Evolutionary conservation across 2,888 invertebrate genomes (phyloP).

Genomic region (Amphipyra berbera): DNA sequence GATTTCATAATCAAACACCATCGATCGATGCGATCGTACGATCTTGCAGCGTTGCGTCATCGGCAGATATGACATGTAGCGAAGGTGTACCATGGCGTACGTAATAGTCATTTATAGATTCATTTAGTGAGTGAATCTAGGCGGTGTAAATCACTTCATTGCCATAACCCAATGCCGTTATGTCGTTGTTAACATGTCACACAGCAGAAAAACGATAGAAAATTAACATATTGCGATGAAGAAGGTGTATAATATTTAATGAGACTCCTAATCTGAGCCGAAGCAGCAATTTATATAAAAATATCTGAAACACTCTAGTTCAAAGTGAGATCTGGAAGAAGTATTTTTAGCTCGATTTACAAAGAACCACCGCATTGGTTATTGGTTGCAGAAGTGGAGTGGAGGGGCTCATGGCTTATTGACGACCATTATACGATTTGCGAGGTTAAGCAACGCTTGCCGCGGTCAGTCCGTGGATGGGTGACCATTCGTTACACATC

Average conservation of each 20-base stretch:
- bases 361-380: constrained; percentile 10
- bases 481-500: too few species aligned
- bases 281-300: constrained; percentile 29
- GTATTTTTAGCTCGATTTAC: constrained; percentile 41
- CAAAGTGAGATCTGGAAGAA: constrained; percentile 6
- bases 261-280: constrained; percentile 4
- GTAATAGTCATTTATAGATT: constrained; percentile 47
- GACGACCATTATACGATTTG: too few species aligned
- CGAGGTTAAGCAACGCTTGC: too few species aligned
- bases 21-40: constrained; percentile 34
- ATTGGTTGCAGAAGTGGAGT: constrained; percentile 5
- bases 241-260: constrained; percentile 11
- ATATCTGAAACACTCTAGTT: constrained; percentile 20
- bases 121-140: constrained; percentile 18
- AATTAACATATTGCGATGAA: background rate
- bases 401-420: too few species aligned
- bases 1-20: constrained; percentile 55
- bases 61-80: constrained; percentile 49
- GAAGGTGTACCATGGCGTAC: constrained; percentile 35
- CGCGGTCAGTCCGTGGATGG: too few species aligned
- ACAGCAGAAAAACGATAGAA: constrained; percentile 3
- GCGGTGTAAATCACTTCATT: constrained; percentile 29
- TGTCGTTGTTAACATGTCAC: background rate
- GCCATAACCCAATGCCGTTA: constrained; percentile 18
- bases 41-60: constrained; percentile 52